phyloP scores from a whole-genome alignment of 2,888 invertebrate genomes.

The Melanotus villosus region DNA sequence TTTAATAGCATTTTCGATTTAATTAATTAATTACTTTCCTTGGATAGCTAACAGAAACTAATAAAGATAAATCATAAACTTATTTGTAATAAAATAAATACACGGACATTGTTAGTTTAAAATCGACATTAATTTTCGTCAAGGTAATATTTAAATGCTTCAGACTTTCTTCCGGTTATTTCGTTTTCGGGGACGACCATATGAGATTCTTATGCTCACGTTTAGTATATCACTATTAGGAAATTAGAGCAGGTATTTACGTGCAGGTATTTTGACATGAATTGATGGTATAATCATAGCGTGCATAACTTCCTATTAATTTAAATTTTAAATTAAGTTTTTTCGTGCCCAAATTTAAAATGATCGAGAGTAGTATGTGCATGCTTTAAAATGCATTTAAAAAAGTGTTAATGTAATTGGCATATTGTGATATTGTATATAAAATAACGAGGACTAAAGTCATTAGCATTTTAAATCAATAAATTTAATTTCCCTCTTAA shows the following conservation, averaged over 20 bases:
- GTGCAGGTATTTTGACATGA: constrained; percentile 6
- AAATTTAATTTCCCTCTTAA: constrained; percentile 17
- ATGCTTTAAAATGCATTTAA: background rate
- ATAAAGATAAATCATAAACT: too few species aligned
- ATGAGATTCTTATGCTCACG: background rate
- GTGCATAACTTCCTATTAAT: constrained; percentile 12
- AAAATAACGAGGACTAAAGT: background rate
- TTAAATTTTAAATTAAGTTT: constrained; percentile 21
- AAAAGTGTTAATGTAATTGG: constrained; percentile 10
- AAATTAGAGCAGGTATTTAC: constrained; percentile 11
- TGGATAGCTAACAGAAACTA: too few species aligned
- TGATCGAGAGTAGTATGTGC: background rate
- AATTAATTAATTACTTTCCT: too few species aligned
- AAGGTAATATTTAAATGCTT: background rate
- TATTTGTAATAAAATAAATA: too few species aligned
- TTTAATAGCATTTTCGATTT: too few species aligned
- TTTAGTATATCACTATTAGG: background rate
- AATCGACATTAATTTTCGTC: background rate
- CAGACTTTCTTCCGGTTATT: background rate
- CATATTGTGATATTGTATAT: constrained; percentile 13
- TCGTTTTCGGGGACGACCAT: background rate
- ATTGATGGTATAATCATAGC: constrained; percentile 14
- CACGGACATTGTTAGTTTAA: too few species aligned
- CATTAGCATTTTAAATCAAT: constrained; percentile 17
- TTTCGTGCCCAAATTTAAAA: constrained; percentile 4